Evolutionary conservation across 2,797 vertebrate species (phyloP).

Genomic region (Todus mexicanus): DNA sequence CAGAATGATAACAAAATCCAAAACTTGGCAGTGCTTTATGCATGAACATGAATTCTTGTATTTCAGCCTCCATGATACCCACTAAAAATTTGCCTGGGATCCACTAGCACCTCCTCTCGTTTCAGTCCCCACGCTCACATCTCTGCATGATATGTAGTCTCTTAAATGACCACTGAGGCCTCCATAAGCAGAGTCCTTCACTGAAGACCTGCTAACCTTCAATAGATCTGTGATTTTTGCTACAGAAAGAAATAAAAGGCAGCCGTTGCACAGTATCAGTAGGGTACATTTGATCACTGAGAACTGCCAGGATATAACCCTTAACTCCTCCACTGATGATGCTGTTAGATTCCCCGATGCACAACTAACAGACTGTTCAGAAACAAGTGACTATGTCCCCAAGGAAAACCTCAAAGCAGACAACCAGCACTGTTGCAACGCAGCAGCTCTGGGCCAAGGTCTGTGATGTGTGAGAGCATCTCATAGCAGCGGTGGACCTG

Average conservation of each 20-base stretch:
- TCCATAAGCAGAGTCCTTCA: not conserved
- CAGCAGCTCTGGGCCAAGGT: not conserved
- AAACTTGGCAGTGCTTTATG: not conserved
- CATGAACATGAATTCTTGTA: not conserved
- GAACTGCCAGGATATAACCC: not conserved
- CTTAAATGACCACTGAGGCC: not conserved
- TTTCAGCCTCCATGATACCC: not conserved
- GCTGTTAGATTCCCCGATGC: not conserved
- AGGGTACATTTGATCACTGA: not conserved
- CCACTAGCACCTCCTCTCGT: not conserved
- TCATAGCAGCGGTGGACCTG: not conserved
- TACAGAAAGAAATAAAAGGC: not conserved
- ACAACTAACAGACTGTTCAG: not conserved
- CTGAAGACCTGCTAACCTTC: not conserved
- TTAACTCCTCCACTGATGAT: not conserved
- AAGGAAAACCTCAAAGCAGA: not conserved
- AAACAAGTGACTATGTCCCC: not conserved
- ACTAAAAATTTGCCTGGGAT: not conserved
- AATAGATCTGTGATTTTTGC: not conserved
- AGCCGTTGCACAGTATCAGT: rapidly evolving
- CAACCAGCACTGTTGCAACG: not conserved
- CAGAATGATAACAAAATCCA: not conserved
- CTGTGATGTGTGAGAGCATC: rapidly evolving
- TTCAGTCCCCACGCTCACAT: not conserved
- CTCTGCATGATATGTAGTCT: not conserved